phyloP scores from a whole-genome alignment of 2,888 invertebrate genomes.

The Eubasilissa splendida region DNA sequence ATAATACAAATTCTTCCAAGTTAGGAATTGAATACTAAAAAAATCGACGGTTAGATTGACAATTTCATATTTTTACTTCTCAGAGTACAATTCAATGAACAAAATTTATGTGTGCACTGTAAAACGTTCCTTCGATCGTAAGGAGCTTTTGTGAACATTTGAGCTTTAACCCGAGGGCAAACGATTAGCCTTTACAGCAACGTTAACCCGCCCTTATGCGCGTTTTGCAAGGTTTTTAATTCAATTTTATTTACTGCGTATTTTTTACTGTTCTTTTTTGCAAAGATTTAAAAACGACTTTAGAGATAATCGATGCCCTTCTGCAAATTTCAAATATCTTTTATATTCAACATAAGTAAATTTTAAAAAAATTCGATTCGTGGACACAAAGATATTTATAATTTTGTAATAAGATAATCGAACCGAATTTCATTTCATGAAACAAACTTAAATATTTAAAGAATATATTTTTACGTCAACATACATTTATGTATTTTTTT shows the following conservation, averaged over 20 bases:
- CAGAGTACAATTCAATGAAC: constrained; percentile 4
- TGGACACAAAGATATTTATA: too few relatives aligned
- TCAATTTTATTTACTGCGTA: background rate
- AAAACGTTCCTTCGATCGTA: constrained; percentile 2
- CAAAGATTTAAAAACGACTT: background rate
- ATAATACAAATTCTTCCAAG: too few relatives aligned
- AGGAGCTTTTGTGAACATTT: constrained; percentile 20
- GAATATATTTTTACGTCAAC: too few relatives aligned
- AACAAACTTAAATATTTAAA: too few relatives aligned
- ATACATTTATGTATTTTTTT: too few relatives aligned
- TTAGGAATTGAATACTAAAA: too few relatives aligned
- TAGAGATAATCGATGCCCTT: too few relatives aligned
- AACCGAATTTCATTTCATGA: too few relatives aligned
- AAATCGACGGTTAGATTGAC: too few relatives aligned
- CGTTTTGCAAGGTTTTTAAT: background rate
- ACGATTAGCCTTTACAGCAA: constrained; percentile 13
- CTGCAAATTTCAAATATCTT: background rate
- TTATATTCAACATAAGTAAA: background rate
- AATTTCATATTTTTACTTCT: background rate
- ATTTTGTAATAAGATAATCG: too few relatives aligned
- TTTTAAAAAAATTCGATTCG: too few relatives aligned
- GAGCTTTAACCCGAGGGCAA: constrained; percentile 22
- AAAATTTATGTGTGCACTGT: background rate
- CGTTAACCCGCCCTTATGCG: background rate
- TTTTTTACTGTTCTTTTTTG: background rate